Evolutionary conservation across 2,113 vertebrate species (phyloP), one percentile per base, ranked within the genome.

Genomic region (Setophaga petechia): DNA sequence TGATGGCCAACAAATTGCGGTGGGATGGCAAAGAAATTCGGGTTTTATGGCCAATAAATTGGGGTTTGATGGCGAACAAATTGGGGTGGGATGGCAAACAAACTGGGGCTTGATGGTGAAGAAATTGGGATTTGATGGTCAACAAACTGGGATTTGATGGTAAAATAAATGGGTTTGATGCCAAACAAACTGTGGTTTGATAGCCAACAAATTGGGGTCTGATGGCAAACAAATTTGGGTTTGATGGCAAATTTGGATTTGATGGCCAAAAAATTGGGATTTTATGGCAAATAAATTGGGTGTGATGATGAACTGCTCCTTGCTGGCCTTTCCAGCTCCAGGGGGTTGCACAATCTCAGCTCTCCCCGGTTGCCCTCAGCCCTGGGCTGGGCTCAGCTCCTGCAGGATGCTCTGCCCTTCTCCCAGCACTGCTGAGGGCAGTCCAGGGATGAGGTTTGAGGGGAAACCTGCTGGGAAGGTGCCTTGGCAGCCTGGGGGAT

Each of bases 351-450:
- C 7, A 21, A 69, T 23, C 59, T 28, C 28, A 2, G 44, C 65
- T 69, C 79, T 52, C 41, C 11, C 4, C 15, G 20, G 4, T 11
- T 39, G 71, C 41, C 47, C 74, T 44, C 87, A 35, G 78, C 19
- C 55, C 79, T 5, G 1, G 65, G 8, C 27, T 31, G 39, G 6
- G 13, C 39, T 44, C 78, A 5, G 31, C 10, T 24, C 9, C 2
- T 24, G 66, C 62, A 6, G 66, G 55, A 6, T 5, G 9, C 43
- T 52, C 13, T n/a, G 74, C n/a, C 22, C 5, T 37, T 24, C 46
- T 35, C 41, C 7, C 47, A 62, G 74, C 66, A 1, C 25, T 3
- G 3, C 12, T 5, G 17, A 6, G 51, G 54, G 12, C 11, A 1
- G 71, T 55, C 27, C 31, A 10, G 77, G 67, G 63, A 44, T 14